Conservation (phyloP, 2,113 vertebrate species). For the Cyanoliseus patagonus region DNA sequence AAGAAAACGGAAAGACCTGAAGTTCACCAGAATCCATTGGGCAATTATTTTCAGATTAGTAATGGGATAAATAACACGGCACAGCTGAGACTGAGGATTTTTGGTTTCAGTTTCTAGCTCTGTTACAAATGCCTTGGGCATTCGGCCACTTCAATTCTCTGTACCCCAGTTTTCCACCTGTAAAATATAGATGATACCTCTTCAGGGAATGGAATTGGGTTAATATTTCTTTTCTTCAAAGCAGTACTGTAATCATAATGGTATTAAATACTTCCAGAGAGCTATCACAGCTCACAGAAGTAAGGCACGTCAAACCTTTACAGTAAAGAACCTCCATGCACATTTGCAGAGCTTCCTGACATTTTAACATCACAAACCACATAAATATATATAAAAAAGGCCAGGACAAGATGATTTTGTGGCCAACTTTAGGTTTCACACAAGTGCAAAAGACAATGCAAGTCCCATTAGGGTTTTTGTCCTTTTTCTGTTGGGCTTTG, state of each 20-base stretch:
- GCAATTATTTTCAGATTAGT: not conserved
- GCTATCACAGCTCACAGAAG: not conserved
- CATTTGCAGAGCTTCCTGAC: not conserved
- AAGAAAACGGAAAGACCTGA: not conserved
- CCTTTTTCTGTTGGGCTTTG: not conserved
- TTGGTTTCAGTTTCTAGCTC: not conserved
- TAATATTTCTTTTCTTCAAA: not conserved
- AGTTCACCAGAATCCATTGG: not conserved
- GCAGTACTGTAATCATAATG: not conserved
- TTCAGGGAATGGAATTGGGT: not conserved
- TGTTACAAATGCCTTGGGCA: rapidly evolving
- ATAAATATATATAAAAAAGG: not conserved
- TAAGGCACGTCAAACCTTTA: not conserved
- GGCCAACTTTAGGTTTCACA: not conserved
- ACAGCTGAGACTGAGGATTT: not conserved
- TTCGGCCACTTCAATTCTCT: not conserved
- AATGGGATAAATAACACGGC: not conserved
- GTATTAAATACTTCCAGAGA: not conserved
- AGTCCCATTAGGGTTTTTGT: not conserved
- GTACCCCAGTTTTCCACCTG: not conserved
- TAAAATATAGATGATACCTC: not conserved
- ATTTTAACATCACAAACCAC: not conserved
- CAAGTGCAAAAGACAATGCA: not conserved
- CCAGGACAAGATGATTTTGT: not conserved
- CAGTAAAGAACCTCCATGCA: not conserved